Percentiles rank a stretch among this genome's conserved stretches.
phyloP scores from a whole-genome alignment of 2,113 vertebrate species.

The Morphnarchus princeps region DNA sequence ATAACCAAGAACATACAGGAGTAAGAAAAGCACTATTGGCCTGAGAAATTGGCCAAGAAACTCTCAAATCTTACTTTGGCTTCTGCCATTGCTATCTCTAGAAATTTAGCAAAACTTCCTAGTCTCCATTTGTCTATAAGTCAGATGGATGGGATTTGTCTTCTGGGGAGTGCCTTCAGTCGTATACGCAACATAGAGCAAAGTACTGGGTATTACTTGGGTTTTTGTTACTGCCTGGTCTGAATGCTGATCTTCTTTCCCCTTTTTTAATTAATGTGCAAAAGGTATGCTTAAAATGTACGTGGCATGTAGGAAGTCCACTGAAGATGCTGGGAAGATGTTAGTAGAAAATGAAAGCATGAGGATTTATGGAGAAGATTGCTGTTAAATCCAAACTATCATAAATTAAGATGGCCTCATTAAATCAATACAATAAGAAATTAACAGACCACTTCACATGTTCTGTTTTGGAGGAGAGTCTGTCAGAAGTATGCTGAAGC shows the following conservation, averaged over 20 bases:
- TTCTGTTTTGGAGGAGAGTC: neutral
- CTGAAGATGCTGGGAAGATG: neutral
- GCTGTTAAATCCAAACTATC: neutral
- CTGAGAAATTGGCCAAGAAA: neutral
- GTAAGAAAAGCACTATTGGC: neutral
- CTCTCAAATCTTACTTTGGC: neutral
- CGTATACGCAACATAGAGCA: rapidly evolving
- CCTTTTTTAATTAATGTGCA: neutral
- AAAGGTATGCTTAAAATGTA: neutral
- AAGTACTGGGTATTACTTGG: neutral
- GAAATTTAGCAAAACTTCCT: neutral
- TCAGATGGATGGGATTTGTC: neutral
- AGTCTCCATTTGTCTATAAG: neutral
- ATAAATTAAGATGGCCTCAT: neutral
- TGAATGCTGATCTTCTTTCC: neutral
- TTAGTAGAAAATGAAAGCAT: neutral
- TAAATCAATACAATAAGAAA: conserved; percentile 8
- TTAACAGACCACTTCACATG: neutral
- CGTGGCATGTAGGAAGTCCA: neutral
- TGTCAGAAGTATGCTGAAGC: neutral
- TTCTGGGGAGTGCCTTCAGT: neutral
- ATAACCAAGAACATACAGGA: neutral
- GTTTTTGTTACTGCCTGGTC: neutral
- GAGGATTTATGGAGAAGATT: neutral
- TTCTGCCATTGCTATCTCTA: neutral